Evolutionary conservation across 2,888 invertebrate species (phyloP), one percentile per base, ranked within the genome.

Genomic region (Gryllus longicercus): DNA sequence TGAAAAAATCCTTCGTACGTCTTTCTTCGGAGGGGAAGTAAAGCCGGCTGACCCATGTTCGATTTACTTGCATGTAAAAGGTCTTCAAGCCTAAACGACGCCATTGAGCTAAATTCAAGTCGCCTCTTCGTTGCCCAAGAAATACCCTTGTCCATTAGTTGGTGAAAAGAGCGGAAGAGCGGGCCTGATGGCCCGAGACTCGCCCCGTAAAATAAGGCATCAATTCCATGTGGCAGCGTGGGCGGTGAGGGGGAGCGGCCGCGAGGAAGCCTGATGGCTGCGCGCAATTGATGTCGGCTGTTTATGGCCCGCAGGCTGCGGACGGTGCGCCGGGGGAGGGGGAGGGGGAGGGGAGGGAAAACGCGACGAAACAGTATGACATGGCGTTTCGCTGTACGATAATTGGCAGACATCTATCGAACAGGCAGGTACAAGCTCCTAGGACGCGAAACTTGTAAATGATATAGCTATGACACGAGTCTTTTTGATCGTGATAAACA

Each of bases 371-470:
- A 63, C 63, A 16, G 63, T 63, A 10, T 63, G 14, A 63, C 63
- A 63, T 5, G 63, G n/a, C n/a, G 63, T 63, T 14, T 18, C 63
- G 63, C 16, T 63, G 63, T 63, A 14, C 5, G 63, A 63, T 63
- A 63, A 63, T 63, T 63, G 63, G 63, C 63, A 63, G 16, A 63
- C n/a, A n/a, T 63, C 63, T 63, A 63, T 63, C 63, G 4, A 63
- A n/a, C 63, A 63, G 63, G 63, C 63, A 63, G 63, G 63, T 63
- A 63, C 63, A 63, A 63, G 63, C 63, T 18, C 63, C 63, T 14
- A n/a, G 14, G 63, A 63, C 16, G 16, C 3, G 63, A 63, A 14
- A 63, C 63, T 14, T 63, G 63, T 63, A 63, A 63, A 63, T 63
- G 63, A 63, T 63, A n/a, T 16, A 63, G n/a, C 63, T 63, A n/a